Evolutionary conservation across 2,888 invertebrate species (phyloP).

Genomic region (Scotopteryx bipunctaria): DNA sequence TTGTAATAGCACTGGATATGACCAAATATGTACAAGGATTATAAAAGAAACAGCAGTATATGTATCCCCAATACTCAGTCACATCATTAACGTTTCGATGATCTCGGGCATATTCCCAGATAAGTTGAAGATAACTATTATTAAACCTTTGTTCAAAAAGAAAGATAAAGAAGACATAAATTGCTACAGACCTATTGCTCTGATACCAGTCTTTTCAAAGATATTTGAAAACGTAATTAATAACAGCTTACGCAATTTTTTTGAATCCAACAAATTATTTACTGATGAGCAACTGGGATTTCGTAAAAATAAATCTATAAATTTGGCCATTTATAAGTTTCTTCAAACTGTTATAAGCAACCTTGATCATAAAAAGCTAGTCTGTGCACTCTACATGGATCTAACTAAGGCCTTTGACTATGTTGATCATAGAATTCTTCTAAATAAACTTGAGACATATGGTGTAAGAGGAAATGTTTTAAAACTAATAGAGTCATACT

Average conservation of each 20-base stretch:
- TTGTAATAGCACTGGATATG: constrained; percentile 24
- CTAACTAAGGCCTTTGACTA: constrained; percentile 13
- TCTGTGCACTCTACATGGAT: not conserved
- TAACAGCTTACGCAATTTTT: not conserved
- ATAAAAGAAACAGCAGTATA: constrained; percentile 8
- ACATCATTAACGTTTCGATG: constrained; percentile 24
- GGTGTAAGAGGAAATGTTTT: constrained; percentile 11
- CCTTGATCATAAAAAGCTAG: not conserved
- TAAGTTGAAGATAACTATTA: constrained; percentile 20
- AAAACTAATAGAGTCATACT: constrained; percentile 5
- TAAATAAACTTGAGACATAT: constrained; percentile 2
- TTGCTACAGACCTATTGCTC: constrained; percentile 26
- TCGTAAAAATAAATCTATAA: constrained; percentile 8
- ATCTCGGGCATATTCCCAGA: constrained; percentile 17
- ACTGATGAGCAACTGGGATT: constrained; percentile 19
- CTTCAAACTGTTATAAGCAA: not conserved
- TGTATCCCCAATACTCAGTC: not conserved
- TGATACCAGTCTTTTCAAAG: constrained; percentile 28
- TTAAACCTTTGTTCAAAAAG: constrained; percentile 29
- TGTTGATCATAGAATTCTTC: constrained; percentile 6
- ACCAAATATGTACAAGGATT: constrained; percentile 17
- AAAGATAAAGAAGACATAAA: constrained; percentile 1
- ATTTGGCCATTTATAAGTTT: not conserved
- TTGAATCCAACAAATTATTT: constrained; percentile 3
- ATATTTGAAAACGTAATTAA: constrained; percentile 24